Evolutionary conservation across 2,113 vertebrate genomes (phyloP).

Genomic region (Scytalopus superciliaris): DNA sequence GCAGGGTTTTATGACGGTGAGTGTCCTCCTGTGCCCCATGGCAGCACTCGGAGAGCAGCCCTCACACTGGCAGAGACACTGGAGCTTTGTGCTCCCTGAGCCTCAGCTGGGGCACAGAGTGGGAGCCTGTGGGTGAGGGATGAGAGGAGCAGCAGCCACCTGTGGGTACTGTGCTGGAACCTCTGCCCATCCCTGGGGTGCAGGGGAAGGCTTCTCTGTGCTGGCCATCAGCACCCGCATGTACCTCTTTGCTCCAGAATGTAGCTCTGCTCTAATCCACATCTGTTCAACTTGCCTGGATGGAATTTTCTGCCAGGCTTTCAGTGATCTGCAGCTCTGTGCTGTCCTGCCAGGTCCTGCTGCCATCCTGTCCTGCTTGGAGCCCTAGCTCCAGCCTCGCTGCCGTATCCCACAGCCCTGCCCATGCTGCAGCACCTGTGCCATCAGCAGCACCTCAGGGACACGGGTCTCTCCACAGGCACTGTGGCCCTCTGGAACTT

Average conservation of each 20-base stretch:
- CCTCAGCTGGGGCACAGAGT: background rate
- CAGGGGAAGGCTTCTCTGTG: background rate
- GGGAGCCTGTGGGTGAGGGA: too few species aligned
- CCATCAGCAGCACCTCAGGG: background rate
- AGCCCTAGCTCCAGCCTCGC: background rate
- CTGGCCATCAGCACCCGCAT: accelerated
- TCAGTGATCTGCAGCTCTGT: background rate
- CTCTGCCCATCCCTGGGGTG: background rate
- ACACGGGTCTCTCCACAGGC: conserved; percentile 65
- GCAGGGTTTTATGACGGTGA: conserved; percentile 93
- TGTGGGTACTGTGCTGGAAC: background rate
- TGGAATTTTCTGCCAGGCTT: background rate
- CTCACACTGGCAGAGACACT: background rate
- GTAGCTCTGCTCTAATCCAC: background rate
- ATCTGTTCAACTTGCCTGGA: background rate
- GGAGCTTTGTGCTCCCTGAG: background rate
- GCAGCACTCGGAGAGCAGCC: accelerated
- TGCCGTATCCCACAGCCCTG: background rate
- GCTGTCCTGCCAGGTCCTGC: background rate
- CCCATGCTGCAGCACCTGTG: accelerated
- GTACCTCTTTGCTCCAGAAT: accelerated
- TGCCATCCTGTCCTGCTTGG: accelerated
- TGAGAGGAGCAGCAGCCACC: background rate
- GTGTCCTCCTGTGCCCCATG: accelerated
- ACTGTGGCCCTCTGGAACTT: conserved; percentile 91